Base-by-base conservation (phyloP, 2,888 invertebrate genomes). In the Phanerotoma sp. region DNA sequence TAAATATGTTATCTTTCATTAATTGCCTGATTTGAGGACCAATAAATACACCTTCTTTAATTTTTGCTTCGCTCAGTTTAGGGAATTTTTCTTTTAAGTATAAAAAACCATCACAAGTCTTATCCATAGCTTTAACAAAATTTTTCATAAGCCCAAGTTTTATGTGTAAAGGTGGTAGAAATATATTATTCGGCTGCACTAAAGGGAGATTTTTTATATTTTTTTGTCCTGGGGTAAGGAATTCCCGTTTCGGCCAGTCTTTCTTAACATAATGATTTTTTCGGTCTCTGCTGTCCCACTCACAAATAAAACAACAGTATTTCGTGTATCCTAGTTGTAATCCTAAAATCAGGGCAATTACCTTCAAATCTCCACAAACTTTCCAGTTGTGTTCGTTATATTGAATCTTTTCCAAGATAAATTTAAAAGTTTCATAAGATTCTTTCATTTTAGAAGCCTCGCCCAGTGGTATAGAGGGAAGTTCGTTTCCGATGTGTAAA, bases 401-500 rank as follows among this genome's bases (percentile, higher is more conserved):
- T n/a, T 60, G 60, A 32, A 68, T 62, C 53, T 56, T 51, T 33
- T 55, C 50, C 21, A 65, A 44, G 16, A 66, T 45, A 10, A 53
- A 45, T 48, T 50, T 7, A 32, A 65, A 35, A 30, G 56, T 58
- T 20, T 60, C 56, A 25, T 66, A 64, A 3, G 38, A 38, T 55
- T 69, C 68, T 59, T 67, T 66, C 35, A 67, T 9, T 18, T 51
- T 21, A 5, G 56, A 51, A 5, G 67, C 66, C 51, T 72, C 65
- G 13, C 57, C 68, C 32, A 70, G 38, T 13, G 66, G 67, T 13
- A 70, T 50, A 16, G 68, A 62, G 13, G 65, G 60, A 56, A 55
- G 68, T 41, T 82, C 56, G 51, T 68, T 69, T 7, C 58, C 60
- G 42, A 61, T 66, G 37, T 70, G 66, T 4, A 68, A 44, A 5